phyloP scores from a whole-genome alignment of 2,113 vertebrate genomes.

The Nyctibius bracteatus region DNA sequence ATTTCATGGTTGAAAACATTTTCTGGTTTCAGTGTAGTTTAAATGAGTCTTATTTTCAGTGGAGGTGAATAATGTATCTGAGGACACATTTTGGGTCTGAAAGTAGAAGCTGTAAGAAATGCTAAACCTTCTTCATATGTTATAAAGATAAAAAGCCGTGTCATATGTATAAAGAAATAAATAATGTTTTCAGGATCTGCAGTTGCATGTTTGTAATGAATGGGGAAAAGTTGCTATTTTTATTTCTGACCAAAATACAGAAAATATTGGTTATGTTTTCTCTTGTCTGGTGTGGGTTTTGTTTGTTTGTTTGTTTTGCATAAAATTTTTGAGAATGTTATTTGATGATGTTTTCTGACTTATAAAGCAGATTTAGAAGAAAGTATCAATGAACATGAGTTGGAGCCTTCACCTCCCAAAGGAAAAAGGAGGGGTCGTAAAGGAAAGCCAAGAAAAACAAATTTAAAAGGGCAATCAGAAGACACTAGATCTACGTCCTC shows the following conservation, averaged over 20 bases:
- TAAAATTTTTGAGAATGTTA: neutral
- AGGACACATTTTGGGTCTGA: neutral
- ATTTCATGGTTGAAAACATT: neutral
- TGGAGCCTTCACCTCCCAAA: slow-evolving; percentile 88
- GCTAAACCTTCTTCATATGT: neutral
- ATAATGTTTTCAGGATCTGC: neutral
- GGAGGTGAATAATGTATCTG: neutral
- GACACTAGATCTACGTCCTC: slow-evolving; percentile 93
- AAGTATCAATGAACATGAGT: slow-evolving; percentile 87
- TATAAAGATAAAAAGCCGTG: neutral
- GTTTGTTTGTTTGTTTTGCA: neutral
- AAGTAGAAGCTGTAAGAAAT: neutral
- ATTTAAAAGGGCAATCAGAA: slow-evolving; percentile 88
- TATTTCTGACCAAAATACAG: neutral
- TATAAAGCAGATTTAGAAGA: slow-evolving; percentile 84
- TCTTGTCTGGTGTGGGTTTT: neutral
- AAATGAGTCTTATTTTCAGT: neutral
- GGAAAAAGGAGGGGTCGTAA: slow-evolving; percentile 91
- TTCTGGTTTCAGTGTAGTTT: neutral
- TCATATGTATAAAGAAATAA: neutral
- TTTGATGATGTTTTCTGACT: slow-evolving; percentile 47
- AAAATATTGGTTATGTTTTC: neutral
- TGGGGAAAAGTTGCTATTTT: neutral
- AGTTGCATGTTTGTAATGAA: neutral
- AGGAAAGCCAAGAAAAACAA: slow-evolving; percentile 82